Evolutionary conservation across 37 sponge, comb jelly and placozoan species (phyloP), one percentile per base, ranked within the genome.

Genomic region (Crambe crambe): DNA sequence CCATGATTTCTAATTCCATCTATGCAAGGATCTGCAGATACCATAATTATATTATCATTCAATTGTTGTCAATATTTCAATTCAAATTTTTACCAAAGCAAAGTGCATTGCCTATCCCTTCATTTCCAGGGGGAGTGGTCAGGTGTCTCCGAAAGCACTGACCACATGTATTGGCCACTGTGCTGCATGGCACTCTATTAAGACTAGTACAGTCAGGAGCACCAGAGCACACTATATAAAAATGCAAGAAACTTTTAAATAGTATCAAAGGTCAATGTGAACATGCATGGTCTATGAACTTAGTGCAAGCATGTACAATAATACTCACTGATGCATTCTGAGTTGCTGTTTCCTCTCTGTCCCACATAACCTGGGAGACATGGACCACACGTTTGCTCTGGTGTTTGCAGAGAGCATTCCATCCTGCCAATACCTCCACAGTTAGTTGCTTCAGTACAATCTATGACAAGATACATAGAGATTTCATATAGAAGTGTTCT

Each of bases 381-480:
- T n/a, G 75, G 42, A 27, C 80, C 87, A 86, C 87, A 86, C 10
- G 80, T 86, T 29, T 86, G 73, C 80, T 80, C 87, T 2, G 80
- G 80, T 18, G 87, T 80, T 54, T 26, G 21, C n/a, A 80, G 59
- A 36, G 87, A 86, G 41, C 87, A 86, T 20, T 68, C 68, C 42
- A 56, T 69, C 41, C 81, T 61, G 23, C 79, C 70, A 32, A 80
- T 39, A 22, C 1, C 26, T 23, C 32, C 60, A 68, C 87, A 86
- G 36, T 80, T 67, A 37, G 72, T 35, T 21, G 61, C 87, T 17
- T 39, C 75, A 22, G 80, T 75, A 36, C 87, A 86, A 47, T 86
- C 87, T 86, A 42, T 6, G 51, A 15, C n/a, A 9, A 80, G 0
- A 62, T 37, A 65, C 35, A 68, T 15, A 68, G 38, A 60, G 4